A percentile compares a stretch with the other conserved stretches of the same genome.
Evolutionary conservation across 2,888 invertebrate genomes (phyloP).

Genomic region (Halictus quadricinctus): DNA sequence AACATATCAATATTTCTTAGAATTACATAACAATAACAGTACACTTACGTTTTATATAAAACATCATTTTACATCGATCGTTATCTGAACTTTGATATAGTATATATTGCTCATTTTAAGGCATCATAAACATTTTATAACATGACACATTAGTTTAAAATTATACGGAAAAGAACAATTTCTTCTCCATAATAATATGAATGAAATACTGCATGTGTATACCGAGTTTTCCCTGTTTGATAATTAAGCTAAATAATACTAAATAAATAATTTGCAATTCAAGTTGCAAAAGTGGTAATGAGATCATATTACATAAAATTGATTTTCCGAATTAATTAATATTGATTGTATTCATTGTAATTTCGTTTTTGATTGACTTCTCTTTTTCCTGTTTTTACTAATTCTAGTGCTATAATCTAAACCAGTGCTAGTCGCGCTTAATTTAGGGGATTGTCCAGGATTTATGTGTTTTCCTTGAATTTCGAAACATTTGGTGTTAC

Average conservation of each 20-base stretch:
- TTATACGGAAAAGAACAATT: not conserved
- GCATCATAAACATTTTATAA: conserved; percentile 6
- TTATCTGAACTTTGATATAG: conserved; percentile 34
- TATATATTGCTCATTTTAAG: conserved; percentile 3
- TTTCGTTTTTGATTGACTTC: conserved; percentile 49
- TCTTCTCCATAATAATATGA: conserved; percentile 5
- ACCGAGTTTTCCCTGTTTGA: not conserved
- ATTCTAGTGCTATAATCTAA: conserved; percentile 67
- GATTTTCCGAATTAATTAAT: conserved; percentile 1
- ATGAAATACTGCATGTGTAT: conserved; percentile 1
- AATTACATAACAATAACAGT: conserved; percentile 48
- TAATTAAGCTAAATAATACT: conserved; percentile 25
- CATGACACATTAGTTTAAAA: not conserved
- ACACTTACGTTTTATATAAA: conserved; percentile 36
- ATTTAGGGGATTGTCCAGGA: conserved; percentile 65
- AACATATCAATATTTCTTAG: conserved; percentile 36
- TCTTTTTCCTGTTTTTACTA: conserved; percentile 59
- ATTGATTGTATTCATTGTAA: conserved; percentile 30
- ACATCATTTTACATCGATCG: conserved; percentile 11
- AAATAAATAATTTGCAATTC: no score
- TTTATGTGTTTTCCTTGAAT: conserved; percentile 75
- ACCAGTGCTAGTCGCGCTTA: conserved; percentile 54
- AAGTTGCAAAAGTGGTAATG: conserved; percentile 9
- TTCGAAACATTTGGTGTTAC: conserved; percentile 64
- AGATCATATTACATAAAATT: conserved; percentile 10